Percentiles rank a stretch among this genome's conserved stretches.
Evolutionary conservation across 53 echinoderm and acorn worm genomes (phyloP).

Genomic region (Henricia sp.): DNA sequence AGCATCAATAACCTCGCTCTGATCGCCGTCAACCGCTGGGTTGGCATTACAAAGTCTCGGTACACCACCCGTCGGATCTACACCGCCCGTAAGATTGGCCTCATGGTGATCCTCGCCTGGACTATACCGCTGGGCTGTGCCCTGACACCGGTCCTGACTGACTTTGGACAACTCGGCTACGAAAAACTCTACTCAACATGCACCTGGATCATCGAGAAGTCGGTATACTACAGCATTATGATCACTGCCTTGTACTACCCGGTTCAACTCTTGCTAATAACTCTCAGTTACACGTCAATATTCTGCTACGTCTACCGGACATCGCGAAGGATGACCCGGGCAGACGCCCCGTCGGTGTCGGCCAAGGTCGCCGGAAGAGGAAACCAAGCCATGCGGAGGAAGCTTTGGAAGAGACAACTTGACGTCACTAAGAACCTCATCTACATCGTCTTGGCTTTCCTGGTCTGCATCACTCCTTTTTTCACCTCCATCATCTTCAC

Average conservation of each 20-base stretch:
- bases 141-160: conserved; percentile 43
- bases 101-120: conserved; percentile 66
- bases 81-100: conserved; percentile 49
- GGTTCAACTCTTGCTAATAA: conserved; percentile 4
- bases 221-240: conserved; percentile 6
- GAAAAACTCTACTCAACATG: conserved; percentile 13
- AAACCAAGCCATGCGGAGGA: not conserved
- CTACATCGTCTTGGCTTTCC: conserved; percentile 19
- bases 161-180: conserved; percentile 48
- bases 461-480: not conserved
- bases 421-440: conserved; percentile 33
- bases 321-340: conserved; percentile 5
- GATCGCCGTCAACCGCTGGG: conserved; percentile 63
- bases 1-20: conserved; percentile 58
- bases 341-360: conserved; percentile 29
- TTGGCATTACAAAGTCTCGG: conserved; percentile 55
- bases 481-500: not conserved
- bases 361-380: not conserved
- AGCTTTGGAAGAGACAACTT: conserved; percentile 15
- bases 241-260: conserved; percentile 8
- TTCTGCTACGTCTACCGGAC: conserved; percentile 19
- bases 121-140: conserved; percentile 46
- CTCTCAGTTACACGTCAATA: not conserved
- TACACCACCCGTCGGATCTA: conserved; percentile 49
- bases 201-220: conserved; percentile 14